Conservation (phyloP, 2,888 invertebrate species). For the Eupithecia exiguata region DNA sequence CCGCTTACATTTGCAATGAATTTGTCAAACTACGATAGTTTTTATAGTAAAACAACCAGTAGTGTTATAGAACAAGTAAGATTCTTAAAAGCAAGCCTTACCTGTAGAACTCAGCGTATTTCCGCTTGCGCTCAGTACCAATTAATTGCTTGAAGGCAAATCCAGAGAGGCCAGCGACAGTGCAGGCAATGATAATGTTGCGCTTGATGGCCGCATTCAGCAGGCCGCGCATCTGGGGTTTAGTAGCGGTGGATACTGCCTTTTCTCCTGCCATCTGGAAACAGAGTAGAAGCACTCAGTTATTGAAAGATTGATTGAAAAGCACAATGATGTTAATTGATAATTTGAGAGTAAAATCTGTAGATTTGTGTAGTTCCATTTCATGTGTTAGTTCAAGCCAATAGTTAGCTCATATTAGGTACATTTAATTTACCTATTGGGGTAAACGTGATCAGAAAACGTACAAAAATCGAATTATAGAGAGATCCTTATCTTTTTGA, state of each 20-base stretch:
- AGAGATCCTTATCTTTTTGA: neutral
- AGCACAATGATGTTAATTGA: neutral
- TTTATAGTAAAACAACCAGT: neutral
- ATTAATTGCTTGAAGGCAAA: conserved; percentile 82
- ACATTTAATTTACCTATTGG: neutral
- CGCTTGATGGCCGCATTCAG: conserved; percentile 86
- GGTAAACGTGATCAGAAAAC: neutral
- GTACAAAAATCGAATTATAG: neutral
- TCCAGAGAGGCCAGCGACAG: conserved; percentile 74
- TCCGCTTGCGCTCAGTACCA: conserved; percentile 85
- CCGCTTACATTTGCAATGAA: too few relatives aligned
- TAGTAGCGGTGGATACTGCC: conserved; percentile 67
- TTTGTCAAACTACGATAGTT: too few relatives aligned
- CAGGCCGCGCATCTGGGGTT: conserved; percentile 89
- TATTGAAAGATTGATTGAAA: neutral
- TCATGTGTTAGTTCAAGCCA: neutral
- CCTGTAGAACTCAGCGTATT: conserved; percentile 93
- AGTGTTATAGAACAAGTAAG: neutral
- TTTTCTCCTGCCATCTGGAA: conserved; percentile 73
- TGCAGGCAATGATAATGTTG: conserved; percentile 83
- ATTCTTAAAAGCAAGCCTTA: conserved; percentile 56
- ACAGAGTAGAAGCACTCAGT: neutral
- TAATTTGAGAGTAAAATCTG: neutral
- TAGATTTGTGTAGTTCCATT: too few relatives aligned
- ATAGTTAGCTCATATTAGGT: neutral